Conservation (phyloP, 2,888 invertebrate genomes). For the Ischnura elegans region DNA sequence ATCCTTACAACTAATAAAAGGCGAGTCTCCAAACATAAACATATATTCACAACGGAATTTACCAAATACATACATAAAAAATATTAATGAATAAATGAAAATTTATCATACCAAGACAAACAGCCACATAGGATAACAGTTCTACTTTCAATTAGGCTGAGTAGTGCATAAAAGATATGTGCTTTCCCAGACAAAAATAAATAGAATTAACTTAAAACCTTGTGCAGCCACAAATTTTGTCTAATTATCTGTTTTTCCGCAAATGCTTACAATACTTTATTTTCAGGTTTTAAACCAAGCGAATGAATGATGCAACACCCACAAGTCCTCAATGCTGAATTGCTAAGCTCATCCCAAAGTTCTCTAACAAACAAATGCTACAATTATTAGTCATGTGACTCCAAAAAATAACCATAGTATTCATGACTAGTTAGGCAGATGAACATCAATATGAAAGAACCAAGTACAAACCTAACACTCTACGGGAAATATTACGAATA, state of each 20-base stretch:
- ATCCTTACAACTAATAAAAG: slow-evolving; percentile 22
- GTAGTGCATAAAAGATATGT: not conserved
- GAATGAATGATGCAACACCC: too few species aligned
- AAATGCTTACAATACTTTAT: too few species aligned
- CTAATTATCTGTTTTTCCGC: too few species aligned
- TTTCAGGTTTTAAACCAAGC: too few species aligned
- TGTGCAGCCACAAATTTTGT: not conserved
- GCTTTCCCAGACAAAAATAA: not conserved
- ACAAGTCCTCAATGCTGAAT: not conserved
- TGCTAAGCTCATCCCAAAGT: too few species aligned
- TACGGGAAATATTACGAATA: too few species aligned
- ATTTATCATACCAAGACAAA: not conserved
- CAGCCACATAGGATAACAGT: not conserved
- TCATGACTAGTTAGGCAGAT: not conserved
- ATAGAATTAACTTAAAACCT: not conserved
- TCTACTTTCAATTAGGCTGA: not conserved
- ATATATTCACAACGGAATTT: not conserved
- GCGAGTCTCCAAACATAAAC: slow-evolving; percentile 20
- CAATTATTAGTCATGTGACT: too few species aligned
- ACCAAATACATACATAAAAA: not conserved
- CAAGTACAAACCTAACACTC: not conserved
- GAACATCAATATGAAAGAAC: not conserved
- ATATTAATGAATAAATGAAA: not conserved
- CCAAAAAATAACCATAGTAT: not conserved
- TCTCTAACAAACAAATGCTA: too few species aligned